Conservation (phyloP, 1,140 invertebrate genomes). For the Saccostrea cuccullata region DNA sequence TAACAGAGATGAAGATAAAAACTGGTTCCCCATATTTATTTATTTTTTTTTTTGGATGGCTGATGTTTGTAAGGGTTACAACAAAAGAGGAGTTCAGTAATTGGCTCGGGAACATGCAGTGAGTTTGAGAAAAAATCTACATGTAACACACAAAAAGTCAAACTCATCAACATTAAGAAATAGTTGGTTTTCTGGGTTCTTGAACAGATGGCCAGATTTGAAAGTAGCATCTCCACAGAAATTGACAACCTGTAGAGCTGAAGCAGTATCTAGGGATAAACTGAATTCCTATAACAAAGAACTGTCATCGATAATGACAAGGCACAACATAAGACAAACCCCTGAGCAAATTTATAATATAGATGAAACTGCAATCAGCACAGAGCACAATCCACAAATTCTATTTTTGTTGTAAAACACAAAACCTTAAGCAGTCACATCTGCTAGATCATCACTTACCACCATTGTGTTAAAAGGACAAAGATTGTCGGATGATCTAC, state of each 20-base stretch:
- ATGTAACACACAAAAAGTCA: background rate
- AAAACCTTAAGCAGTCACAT: background rate
- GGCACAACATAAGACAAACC: background rate
- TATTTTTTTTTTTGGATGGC: too few relatives aligned
- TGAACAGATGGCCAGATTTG: constrained; percentile 40
- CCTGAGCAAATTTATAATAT: background rate
- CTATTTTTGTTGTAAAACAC: background rate
- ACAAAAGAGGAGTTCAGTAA: background rate
- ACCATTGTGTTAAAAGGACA: constrained; percentile 37
- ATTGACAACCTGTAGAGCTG: constrained; percentile 42
- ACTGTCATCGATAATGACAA: background rate
- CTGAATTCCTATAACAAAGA: constrained; percentile 48
- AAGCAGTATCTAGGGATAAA: constrained; percentile 39
- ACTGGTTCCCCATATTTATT: too few relatives aligned
- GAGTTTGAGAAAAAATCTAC: background rate
- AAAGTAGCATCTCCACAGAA: background rate
- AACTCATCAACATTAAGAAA: background rate
- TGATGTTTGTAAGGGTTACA: too few relatives aligned
- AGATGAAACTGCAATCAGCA: too few relatives aligned
- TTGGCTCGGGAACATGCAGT: background rate
- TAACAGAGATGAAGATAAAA: too few relatives aligned
- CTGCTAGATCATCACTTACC: background rate
- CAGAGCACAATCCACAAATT: constrained; percentile 32
- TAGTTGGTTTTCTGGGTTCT: constrained; percentile 41
- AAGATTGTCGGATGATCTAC: constrained; percentile 17